These are phyloP conservation scores for pig (Sus scrofa) DNA, from an alignment of 2,113 vertebrate species.

Conservation along the genomic window T2T-Sscrofa CM000819.6:31559001-31559500, in stretches of 20 bases:
- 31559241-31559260: not conserved
- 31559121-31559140: slow-evolving; percentile 53
- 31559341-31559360: slow-evolving; percentile 39
- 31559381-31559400: slow-evolving; percentile 49
- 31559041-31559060: not conserved
- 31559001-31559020: not conserved
- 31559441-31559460: slow-evolving; percentile 35
- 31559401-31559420: slow-evolving; percentile 38
- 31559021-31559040: not conserved
- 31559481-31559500: slow-evolving; percentile 67
- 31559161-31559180: not conserved
- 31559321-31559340: not conserved
- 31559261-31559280: not conserved
- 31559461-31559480: not conserved
- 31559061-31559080: not conserved
- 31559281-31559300: not conserved
- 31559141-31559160: not conserved
- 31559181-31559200: not conserved
- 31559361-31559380: not conserved
- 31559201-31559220: not conserved
- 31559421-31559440: slow-evolving; percentile 65
- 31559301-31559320: not conserved
- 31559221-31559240: not conserved
- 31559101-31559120: not conserved
- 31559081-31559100: not conserved